Conservation (phyloP, 2,797 vertebrate species). For the Falco berigora region DNA sequence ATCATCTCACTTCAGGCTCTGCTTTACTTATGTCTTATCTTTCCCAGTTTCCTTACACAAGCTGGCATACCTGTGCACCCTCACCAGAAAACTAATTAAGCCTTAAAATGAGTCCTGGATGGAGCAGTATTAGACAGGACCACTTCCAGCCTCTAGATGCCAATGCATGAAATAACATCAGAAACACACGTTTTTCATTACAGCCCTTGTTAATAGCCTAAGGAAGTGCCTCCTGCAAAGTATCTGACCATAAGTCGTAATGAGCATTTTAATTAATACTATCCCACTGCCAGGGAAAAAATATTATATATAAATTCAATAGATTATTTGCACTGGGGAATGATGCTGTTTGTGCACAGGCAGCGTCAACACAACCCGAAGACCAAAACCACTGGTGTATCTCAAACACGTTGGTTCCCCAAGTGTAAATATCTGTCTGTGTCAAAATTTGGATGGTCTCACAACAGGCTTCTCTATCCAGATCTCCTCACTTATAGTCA, state of each 20-base stretch:
- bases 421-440: not conserved
- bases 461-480: not conserved
- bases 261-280: slow-evolving; percentile 28
- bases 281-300: not conserved
- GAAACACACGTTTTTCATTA: not conserved
- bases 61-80: not conserved
- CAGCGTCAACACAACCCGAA: not conserved
- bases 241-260: not conserved
- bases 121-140: not conserved
- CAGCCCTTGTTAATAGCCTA: not conserved
- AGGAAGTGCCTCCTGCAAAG: not conserved
- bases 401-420: not conserved
- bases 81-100: not conserved
- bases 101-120: not conserved
- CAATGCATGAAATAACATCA: not conserved
- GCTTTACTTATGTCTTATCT: not conserved
- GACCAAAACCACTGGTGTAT: not conserved
- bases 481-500: not conserved
- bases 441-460: not conserved
- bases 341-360: not conserved
- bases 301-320: not conserved
- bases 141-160: not conserved
- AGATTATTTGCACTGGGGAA: not conserved
- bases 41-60: not conserved
- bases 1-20: not conserved